A percentile compares a stretch with the other conserved stretches of the same genome.
phyloP scores from a whole-genome alignment of 1,140 invertebrate genomes.

The Heterodera schachtii region DNA sequence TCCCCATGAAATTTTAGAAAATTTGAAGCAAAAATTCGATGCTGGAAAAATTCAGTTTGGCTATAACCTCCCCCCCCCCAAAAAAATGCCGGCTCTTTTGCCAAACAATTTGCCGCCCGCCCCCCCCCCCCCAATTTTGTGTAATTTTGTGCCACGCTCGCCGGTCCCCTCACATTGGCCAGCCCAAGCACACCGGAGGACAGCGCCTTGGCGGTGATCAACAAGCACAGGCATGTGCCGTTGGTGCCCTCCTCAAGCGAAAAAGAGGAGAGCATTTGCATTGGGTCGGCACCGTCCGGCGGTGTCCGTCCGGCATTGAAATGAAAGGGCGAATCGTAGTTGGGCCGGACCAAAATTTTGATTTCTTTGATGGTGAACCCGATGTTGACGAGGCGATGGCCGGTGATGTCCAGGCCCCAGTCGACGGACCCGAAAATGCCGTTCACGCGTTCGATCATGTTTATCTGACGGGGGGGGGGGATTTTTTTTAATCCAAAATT shows the following conservation, averaged over 20 bases:
- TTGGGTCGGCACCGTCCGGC: constrained; percentile 25
- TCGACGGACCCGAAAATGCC: constrained; percentile 48
- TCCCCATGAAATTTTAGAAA: too few relatives aligned
- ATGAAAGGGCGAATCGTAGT: constrained; percentile 11
- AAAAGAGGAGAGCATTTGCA: constrained; percentile 48
- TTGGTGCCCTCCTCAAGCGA: constrained; percentile 49
- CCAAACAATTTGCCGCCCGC: too few relatives aligned
- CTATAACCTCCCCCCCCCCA: too few relatives aligned
- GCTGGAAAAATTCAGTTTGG: too few relatives aligned
- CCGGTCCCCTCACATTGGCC: constrained; percentile 30
- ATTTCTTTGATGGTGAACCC: constrained; percentile 54
- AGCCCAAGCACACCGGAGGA: constrained; percentile 38
- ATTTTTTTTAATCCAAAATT: too few relatives aligned
- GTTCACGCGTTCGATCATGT: constrained; percentile 54
- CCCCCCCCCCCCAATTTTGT: too few relatives aligned
- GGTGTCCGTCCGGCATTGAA: constrained; percentile 39
- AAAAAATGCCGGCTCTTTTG: too few relatives aligned
- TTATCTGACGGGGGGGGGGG: constrained; percentile 34
- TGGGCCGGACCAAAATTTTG: constrained; percentile 50
- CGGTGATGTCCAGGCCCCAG: constrained; percentile 46
- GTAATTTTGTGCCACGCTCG: too few relatives aligned
- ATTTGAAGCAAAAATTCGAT: too few relatives aligned
- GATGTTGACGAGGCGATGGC: constrained; percentile 44
- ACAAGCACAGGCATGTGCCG: constrained; percentile 44
- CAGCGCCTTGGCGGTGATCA: constrained; percentile 50